A percentile compares a stretch with the other conserved stretches of the same genome.
These are phyloP conservation scores for Ia io DNA, from an alignment of 2,113 vertebrate genomes.

Conservation along the genomic window DNA sequence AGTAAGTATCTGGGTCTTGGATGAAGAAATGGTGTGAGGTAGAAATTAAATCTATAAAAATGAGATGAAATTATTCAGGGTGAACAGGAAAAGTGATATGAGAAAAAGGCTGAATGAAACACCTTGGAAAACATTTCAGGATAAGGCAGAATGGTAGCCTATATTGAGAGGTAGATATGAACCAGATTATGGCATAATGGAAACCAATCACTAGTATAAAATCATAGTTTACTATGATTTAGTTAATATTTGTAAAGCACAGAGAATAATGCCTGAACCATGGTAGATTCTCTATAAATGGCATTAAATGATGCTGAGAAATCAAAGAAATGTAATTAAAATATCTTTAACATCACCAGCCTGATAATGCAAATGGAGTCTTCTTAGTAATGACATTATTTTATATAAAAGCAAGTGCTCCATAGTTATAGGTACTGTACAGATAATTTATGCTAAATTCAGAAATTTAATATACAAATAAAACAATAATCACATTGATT, in stretches of 20 bases:
- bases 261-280: background rate
- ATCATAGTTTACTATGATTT: background rate
- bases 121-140: background rate
- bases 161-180: background rate
- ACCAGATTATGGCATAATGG: background rate
- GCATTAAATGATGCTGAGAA: background rate
- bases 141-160: background rate
- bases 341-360: background rate
- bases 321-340: background rate
- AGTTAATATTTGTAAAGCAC: background rate
- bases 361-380: background rate
- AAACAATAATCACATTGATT: constrained; percentile 13
- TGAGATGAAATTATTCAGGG: background rate
- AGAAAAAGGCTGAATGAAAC: background rate
- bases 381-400: background rate
- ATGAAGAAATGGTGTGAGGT: background rate
- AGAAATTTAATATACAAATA: constrained; percentile 20
- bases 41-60: background rate
- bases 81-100: background rate
- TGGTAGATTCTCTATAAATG: background rate
- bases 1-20: background rate
- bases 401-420: background rate
- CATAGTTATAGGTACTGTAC: background rate
- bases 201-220: background rate
- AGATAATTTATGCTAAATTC: background rate